These are phyloP conservation scores for Chlorodrepanis virens DNA, from an alignment of 2,113 vertebrate species.

Conservation along the genomic window DNA sequence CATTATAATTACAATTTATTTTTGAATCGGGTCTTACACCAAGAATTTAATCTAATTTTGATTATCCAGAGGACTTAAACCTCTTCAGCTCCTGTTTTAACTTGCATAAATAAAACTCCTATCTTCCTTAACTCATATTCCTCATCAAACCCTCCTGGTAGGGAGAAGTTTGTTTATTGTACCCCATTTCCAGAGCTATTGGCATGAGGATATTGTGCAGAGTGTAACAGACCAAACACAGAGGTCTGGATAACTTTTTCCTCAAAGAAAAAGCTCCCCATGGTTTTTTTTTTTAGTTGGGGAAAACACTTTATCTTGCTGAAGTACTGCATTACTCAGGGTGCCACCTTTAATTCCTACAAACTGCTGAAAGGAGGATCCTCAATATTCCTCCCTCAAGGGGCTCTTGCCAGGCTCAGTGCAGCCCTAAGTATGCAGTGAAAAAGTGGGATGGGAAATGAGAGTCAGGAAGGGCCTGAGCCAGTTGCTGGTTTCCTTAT, in stretches of 20 bases:
- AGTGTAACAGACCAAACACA: background rate
- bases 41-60: slow-evolving; percentile 33
- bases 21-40: background rate
- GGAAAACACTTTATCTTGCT: background rate
- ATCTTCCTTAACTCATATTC: background rate
- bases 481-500: background rate
- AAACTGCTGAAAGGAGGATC: background rate
- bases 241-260: background rate
- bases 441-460: background rate
- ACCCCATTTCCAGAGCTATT: background rate
- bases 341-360: background rate
- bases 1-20: background rate
- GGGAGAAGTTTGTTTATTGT: background rate
- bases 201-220: background rate
- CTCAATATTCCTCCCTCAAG: background rate
- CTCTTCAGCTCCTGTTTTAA: background rate
- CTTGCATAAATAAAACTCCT: background rate
- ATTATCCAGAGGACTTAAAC: slow-evolving; percentile 23
- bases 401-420: background rate
- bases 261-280: background rate
- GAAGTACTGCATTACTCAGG: background rate
- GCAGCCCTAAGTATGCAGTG: background rate
- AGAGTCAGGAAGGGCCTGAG: slow-evolving; percentile 19
- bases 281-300: background rate
- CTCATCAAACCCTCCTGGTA: background rate